Conservation (phyloP, 2,797 vertebrate species). For the Takifugu rubripes region DNA sequence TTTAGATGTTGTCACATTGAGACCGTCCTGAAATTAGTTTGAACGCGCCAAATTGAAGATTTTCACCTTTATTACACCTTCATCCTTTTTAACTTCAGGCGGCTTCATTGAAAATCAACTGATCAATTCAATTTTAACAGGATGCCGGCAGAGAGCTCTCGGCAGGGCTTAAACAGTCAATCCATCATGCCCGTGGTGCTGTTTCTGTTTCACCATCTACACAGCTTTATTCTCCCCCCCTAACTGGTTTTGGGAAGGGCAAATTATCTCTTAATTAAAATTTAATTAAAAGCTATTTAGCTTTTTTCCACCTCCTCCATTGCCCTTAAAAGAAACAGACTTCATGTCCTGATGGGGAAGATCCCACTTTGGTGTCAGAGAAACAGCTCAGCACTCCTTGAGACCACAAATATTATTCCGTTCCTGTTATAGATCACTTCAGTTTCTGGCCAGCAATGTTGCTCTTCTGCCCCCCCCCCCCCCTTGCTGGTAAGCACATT, state of each 20-base stretch:
- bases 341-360: slow-evolving; percentile 33
- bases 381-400: slow-evolving; percentile 32
- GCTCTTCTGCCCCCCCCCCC: slow-evolving; percentile 1
- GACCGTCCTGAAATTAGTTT: slow-evolving; percentile 16
- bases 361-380: slow-evolving; percentile 38
- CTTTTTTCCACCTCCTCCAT: slow-evolving; percentile 24
- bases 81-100: slow-evolving; percentile 50
- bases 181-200: slow-evolving; percentile 63
- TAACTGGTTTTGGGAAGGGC: slow-evolving; percentile 61
- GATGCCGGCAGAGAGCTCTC: slow-evolving; percentile 62
- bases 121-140: slow-evolving; percentile 78
- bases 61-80: slow-evolving; percentile 46
- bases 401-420: slow-evolving; percentile 49
- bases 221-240: slow-evolving; percentile 50
- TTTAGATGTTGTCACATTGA: not conserved
- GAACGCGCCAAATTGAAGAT: slow-evolving; percentile 12
- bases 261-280: slow-evolving; percentile 79
- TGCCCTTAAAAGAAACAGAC: slow-evolving; percentile 57
- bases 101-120: slow-evolving; percentile 64
- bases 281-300: slow-evolving; percentile 77
- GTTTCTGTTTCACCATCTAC: slow-evolving; percentile 35
- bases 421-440: slow-evolving; percentile 55
- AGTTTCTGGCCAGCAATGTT: slow-evolving; percentile 43
- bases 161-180: slow-evolving; percentile 69
- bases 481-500: slow-evolving; percentile 9